Evolutionary conservation across 2,888 invertebrate species (phyloP).

Genomic region (Chromoteleia sp.): DNA sequence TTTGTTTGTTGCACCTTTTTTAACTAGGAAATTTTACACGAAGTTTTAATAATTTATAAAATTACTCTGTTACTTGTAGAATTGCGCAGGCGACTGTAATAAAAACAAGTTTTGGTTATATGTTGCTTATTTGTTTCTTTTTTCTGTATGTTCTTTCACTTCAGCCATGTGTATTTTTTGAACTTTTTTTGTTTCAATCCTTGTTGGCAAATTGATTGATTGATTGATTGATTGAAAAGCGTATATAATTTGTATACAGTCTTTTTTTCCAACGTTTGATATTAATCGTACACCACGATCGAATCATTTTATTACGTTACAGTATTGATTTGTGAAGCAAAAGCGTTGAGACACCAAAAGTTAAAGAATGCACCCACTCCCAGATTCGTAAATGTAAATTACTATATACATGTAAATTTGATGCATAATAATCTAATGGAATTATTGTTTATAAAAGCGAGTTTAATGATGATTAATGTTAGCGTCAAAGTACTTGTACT

Average conservation of each 20-base stretch:
- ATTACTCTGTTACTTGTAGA: constrained; percentile 55
- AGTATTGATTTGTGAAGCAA: constrained; percentile 17
- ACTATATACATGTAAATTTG: constrained; percentile 21
- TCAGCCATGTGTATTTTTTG: constrained; percentile 17
- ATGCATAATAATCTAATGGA: constrained; percentile 7
- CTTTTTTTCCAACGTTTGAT: too few species aligned
- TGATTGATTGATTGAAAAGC: too few species aligned
- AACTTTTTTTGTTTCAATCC: constrained; percentile 20
- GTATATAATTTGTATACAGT: too few species aligned
- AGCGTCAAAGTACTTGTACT: too few species aligned
- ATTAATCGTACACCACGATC: neutral
- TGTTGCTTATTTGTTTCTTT: constrained; percentile 47
- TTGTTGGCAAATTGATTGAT: neutral
- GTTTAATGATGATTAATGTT: constrained; percentile 19
- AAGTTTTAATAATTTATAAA: constrained; percentile 38
- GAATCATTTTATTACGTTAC: too few species aligned
- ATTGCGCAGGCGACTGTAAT: constrained; percentile 40
- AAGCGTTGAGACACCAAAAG: constrained; percentile 14
- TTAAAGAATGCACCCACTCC: constrained; percentile 1
- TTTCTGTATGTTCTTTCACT: constrained; percentile 10
- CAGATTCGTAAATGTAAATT: constrained; percentile 16
- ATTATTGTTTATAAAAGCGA: constrained; percentile 19
- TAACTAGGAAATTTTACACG: neutral
- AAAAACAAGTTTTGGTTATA: constrained; percentile 51
- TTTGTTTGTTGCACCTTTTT: neutral